phyloP scores from a whole-genome alignment of 2,888 invertebrate species.

The Andrena marginata region DNA sequence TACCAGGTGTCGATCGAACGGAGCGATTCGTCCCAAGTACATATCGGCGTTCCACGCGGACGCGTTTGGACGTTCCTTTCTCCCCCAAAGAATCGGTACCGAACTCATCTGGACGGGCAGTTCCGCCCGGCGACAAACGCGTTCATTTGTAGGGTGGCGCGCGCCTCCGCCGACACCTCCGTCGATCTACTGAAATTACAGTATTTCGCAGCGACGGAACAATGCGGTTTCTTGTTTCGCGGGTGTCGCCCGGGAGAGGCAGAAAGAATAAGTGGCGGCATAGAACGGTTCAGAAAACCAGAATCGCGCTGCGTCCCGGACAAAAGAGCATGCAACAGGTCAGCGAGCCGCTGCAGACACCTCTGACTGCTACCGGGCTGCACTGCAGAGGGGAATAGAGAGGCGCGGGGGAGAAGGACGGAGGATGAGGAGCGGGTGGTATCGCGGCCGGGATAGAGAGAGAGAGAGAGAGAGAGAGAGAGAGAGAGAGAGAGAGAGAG shows the following conservation, averaged over 20 bases:
- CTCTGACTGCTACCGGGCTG: conserved; percentile 54
- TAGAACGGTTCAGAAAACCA: conserved; percentile 74
- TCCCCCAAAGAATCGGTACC: background rate
- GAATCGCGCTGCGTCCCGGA: conserved; percentile 69
- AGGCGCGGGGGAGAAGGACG: conserved; percentile 11
- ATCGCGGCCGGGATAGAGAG: background rate
- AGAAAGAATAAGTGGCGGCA: conserved; percentile 76
- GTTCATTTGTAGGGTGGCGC: background rate
- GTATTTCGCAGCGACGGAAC: conserved; percentile 70
- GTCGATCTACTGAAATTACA: conserved; percentile 78
- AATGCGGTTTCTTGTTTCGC: conserved; percentile 81
- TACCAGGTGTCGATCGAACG: too few relatives aligned
- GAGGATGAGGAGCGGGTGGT: conserved; percentile 15
- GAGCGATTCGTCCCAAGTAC: too few relatives aligned
- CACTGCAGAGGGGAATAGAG: conserved; percentile 1
- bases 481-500: background rate
- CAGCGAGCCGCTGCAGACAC: conserved; percentile 73
- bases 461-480: background rate
- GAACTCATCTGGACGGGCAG: background rate
- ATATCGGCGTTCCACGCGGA: too few relatives aligned
- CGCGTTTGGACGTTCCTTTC: background rate
- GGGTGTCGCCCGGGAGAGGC: conserved; percentile 70
- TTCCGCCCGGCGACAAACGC: conserved; percentile 3
- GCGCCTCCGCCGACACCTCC: background rate
- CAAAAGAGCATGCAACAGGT: conserved; percentile 82